Evolutionary conservation across 2,113 vertebrate genomes (phyloP), one percentile per base, ranked within the genome.

Genomic region (Gambusia holbrooki): DNA sequence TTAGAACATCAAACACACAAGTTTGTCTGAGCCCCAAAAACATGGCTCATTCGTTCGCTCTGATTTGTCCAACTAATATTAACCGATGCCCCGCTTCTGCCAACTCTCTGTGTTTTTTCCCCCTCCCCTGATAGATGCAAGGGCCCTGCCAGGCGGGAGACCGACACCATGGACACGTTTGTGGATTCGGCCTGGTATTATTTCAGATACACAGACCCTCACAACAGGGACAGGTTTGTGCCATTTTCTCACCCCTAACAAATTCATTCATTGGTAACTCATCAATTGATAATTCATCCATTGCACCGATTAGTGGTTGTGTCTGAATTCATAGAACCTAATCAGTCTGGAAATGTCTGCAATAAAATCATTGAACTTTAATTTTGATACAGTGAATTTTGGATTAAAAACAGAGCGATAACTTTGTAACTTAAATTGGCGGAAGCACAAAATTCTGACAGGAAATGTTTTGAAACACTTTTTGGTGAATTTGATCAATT

Each of bases 131-230:
- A 60, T 79, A 99, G 98, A 91, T 99, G 98, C 84, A 92, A 94
- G 35, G 93, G 94, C 66, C 89, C 95, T 29, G 97, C 97, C 11
- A 92, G 75, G 60, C 95, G 97, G 81, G 97, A 99, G 90, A 96
- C 96, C 0, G 98, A 99, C 88, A 99, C 98, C 45, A 98, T 99
- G 98, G 98, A 99, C 68, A 99, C 97, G 0, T 99, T 99, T 92
- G 98, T 99, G 51, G 98, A 99, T 82, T 99, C 97, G 0, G 93
- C 97, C 5, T 99, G 98, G 98, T 99, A 99, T 88, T 99, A 96
- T 92, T 92, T 99, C 79, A 93, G 97, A 90, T 99, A 97, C 90
- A 96, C 95, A 0, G 98, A 99, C 91, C 96, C 98, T 37, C 92
- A 90, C 74, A 99, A 98, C 68, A 15, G 32, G 0, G 77, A 93